Conservation (phyloP, 2,113 vertebrate species). For the Nestor notabilis region DNA sequence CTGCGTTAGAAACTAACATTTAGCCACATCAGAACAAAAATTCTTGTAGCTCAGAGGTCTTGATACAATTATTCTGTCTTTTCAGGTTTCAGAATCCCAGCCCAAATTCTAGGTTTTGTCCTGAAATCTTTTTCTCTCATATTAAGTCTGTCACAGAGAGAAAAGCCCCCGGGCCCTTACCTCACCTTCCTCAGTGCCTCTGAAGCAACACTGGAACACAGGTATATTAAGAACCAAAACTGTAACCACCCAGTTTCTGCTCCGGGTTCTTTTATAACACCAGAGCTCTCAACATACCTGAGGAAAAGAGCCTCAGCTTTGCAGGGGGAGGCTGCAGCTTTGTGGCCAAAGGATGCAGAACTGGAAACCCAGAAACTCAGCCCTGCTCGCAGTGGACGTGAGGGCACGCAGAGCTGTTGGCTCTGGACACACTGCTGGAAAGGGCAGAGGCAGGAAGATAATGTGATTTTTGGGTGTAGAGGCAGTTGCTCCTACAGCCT, state of each 20-base stretch:
- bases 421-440: neutral
- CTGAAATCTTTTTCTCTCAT: neutral
- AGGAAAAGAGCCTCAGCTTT: neutral
- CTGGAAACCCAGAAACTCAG: neutral
- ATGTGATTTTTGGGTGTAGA: neutral
- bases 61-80: neutral
- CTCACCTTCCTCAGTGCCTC: neutral
- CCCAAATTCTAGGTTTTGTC: neutral
- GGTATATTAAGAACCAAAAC: neutral
- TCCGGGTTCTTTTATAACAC: neutral
- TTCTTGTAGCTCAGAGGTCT: neutral
- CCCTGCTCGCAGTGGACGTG: accelerated
- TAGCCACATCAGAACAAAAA: neutral
- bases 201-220: neutral
- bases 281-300: neutral
- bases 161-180: neutral
- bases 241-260: neutral
- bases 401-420: neutral
- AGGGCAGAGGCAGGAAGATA: neutral
- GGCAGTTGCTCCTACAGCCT: neutral
- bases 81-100: neutral
- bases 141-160: neutral
- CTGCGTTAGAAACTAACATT: neutral
- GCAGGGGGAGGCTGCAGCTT: neutral
- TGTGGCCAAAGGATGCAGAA: accelerated